Conservation (phyloP, 1,140 invertebrate genomes). For the Battus philenor region DNA sequence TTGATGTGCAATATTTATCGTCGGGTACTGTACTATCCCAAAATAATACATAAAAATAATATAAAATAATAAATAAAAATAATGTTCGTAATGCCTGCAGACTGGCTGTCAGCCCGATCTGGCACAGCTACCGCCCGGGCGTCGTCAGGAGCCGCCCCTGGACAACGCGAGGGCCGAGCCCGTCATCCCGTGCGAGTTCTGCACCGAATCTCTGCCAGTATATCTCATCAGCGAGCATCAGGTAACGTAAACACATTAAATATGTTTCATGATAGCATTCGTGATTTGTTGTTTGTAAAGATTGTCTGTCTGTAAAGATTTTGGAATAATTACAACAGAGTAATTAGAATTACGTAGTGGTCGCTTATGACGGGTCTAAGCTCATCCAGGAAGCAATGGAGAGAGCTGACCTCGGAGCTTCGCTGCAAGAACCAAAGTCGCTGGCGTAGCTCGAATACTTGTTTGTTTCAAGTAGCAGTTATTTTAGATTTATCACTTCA, state of each 20-base stretch:
- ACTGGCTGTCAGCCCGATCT: slow-evolving; percentile 49
- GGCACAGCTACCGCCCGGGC: slow-evolving; percentile 20
- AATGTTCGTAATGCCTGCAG: no score
- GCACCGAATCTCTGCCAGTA: slow-evolving; percentile 39
- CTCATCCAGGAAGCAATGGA: not conserved
- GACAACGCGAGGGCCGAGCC: slow-evolving; percentile 17
- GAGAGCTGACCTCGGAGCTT: not conserved
- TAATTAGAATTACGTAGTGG: not conserved
- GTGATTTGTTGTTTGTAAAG: no score
- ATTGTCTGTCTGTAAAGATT: no score
- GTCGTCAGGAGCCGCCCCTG: slow-evolving; percentile 1
- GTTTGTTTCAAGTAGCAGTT: no score
- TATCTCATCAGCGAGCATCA: slow-evolving; percentile 57
- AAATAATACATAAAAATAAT: no score
- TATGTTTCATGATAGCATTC: not conserved
- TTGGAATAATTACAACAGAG: not conserved
- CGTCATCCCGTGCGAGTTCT: slow-evolving; percentile 61
- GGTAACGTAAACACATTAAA: slow-evolving; percentile 23
- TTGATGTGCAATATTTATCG: no score
- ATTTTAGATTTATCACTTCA: no score
- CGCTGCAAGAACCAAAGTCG: not conserved
- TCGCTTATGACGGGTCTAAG: not conserved
- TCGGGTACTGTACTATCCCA: no score
- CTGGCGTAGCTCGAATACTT: no score
- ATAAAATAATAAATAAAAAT: no score